Conservation (phyloP, 2,888 invertebrate species). For the Lasioglossum figueresi region DNA sequence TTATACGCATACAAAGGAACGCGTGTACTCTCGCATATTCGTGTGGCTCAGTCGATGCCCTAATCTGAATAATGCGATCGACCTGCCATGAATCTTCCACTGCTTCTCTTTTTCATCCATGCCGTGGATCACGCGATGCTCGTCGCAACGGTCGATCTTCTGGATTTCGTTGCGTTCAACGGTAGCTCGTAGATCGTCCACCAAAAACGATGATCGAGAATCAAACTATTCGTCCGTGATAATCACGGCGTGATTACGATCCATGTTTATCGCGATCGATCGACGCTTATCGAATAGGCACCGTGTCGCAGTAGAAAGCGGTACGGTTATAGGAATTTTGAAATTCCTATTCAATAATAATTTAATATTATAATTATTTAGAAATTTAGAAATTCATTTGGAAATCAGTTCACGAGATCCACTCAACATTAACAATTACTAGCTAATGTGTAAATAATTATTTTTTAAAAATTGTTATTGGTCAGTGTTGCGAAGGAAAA, state of each 20-base stretch:
- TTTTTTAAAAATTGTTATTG: too few relatives aligned
- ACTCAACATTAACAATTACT: background rate
- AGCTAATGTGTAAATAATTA: too few relatives aligned
- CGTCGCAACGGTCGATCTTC: constrained; percentile 29
- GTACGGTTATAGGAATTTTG: background rate
- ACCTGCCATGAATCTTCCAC: constrained; percentile 50
- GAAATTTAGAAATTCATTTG: too few relatives aligned
- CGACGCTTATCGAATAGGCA: background rate
- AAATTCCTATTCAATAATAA: background rate
- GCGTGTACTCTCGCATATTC: constrained; percentile 48
- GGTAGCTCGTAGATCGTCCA: constrained; percentile 4
- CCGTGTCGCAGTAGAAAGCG: background rate
- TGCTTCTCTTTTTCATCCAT: constrained; percentile 59
- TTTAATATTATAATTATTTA: too few relatives aligned
- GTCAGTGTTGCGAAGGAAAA: too few relatives aligned
- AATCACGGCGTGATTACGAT: constrained; percentile 3
- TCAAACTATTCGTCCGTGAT: background rate
- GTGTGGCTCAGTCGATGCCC: constrained; percentile 62
- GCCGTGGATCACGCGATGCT: constrained; percentile 56
- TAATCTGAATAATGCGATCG: constrained; percentile 68
- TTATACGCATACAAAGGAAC: constrained; percentile 39
- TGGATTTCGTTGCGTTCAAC: constrained; percentile 36
- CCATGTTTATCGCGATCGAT: constrained; percentile 20
- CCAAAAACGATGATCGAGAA: constrained; percentile 5
- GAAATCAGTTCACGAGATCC: background rate